phyloP scores from a whole-genome alignment of 2,113 vertebrate species.

The Oxygymnocypris stewartii region DNA sequence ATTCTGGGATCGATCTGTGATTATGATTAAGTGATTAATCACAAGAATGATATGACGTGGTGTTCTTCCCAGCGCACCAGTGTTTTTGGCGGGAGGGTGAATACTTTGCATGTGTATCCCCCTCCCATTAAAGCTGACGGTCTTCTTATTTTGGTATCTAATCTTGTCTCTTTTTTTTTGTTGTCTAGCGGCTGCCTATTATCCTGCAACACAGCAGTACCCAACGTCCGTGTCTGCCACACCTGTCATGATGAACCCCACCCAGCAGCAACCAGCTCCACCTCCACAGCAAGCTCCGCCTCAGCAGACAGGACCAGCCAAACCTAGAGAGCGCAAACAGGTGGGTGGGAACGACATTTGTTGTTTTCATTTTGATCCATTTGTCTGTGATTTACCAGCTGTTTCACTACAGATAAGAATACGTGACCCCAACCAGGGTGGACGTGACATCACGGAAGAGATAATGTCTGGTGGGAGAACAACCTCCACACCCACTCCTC shows the following conservation, averaged over 20 bases:
- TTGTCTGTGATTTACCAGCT: neutral
- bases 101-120: conserved; percentile 11
- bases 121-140: neutral
- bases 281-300: conserved; percentile 71
- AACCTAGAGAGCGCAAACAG: conserved; percentile 87
- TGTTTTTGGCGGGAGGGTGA: neutral
- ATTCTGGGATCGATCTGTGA: neutral
- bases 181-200: conserved; percentile 86
- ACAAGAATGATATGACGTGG: neutral
- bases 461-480: conserved; percentile 95
- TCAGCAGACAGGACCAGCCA: conserved; percentile 79
- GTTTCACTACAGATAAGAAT: conserved; percentile 85
- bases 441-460: conserved; percentile 96
- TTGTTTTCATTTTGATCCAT: neutral
- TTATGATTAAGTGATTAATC: no score
- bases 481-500: conserved; percentile 91
- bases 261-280: conserved; percentile 74
- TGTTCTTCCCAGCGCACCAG: no score
- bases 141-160: neutral
- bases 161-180: conserved; percentile 26
- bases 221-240: conserved; percentile 81
- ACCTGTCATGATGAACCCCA: conserved; percentile 85
- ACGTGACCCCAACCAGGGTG: conserved; percentile 97
- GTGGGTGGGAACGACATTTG: conserved; percentile 65
- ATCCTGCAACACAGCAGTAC: conserved; percentile 90